Conservation (phyloP, 2,113 vertebrate genomes). For the Clarias batrachus region DNA sequence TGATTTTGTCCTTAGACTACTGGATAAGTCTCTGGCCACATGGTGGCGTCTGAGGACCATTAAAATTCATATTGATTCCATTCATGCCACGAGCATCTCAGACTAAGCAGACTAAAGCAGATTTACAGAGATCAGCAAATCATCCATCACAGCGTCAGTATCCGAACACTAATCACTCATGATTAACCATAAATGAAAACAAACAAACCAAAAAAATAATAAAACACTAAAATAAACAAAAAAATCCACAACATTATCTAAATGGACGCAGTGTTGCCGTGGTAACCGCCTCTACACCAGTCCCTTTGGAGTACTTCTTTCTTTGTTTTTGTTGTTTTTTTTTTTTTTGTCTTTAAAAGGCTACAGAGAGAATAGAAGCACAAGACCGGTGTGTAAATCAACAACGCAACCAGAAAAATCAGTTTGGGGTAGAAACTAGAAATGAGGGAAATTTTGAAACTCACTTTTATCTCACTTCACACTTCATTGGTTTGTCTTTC, state of each 20-base stretch:
- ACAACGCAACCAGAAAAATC: not conserved
- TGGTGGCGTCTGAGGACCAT: conserved; percentile 31
- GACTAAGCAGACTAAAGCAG: not conserved
- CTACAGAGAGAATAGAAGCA: not conserved
- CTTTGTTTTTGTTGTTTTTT: too few species aligned
- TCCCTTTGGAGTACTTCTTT: conserved; percentile 11
- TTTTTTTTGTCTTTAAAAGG: not conserved
- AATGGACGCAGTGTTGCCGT: conserved; percentile 40
- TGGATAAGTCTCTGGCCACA: conserved; percentile 23
- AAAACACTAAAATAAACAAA: too few species aligned
- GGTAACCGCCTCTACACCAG: conserved; percentile 28
- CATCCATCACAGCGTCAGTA: not conserved
- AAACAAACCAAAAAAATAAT: not conserved
- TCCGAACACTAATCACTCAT: conserved; percentile 29
- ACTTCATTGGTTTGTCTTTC: not conserved
- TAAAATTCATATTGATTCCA: not conserved
- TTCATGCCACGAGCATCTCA: not conserved
- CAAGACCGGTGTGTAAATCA: not conserved
- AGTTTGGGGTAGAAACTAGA: not conserved
- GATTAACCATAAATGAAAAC: not conserved
- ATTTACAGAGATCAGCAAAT: not conserved
- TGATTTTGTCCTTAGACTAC: too few species aligned
- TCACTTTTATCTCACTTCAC: not conserved
- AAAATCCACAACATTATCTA: too few species aligned
- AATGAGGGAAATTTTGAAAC: not conserved